Evolutionary conservation across 1,140 invertebrate species (phyloP), one percentile per base, ranked within the genome.

Genomic region (Sitobion miscanthi): DNA sequence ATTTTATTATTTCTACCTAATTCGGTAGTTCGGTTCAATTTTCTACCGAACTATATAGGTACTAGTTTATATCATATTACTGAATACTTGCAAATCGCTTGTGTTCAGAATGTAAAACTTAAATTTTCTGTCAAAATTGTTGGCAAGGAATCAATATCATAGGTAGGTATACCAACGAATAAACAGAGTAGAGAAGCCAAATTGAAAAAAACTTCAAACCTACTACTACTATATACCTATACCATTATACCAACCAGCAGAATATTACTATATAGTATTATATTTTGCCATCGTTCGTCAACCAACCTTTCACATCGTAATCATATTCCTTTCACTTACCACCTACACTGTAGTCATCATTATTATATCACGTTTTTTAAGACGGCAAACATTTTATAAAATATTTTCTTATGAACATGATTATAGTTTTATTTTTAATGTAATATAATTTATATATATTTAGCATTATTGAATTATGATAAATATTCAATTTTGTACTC

Each of bases 251-350:
- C 25, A 86, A 47, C 85, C 11, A 47, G 23, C 85, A 47, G 20
- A 89, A 89, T 89, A 38, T 54, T 87, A 54, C 21, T 89, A 9
- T 89, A 9, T 35, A 20, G 9, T 54, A 52, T 8, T 9, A 47
- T 54, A 30, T 89, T 54, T 89, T 54, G 35, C 35, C n/a, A 54
- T 38, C 49, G 17, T n/a, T 54, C 42, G 49, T 54, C 35, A 89
- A 54, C 49, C 23, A 35, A 89, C 87, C 49, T 89, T 89, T 89
- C 87, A 89, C 87, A 54, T n/a, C 35, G 20, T n/a, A 88, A 49
- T 89, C 49, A 54, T 54, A 54, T 11, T 89, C 87, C 87, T 89
- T 89, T 89, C 87, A 89, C 87, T 89, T 89, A 52, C 87, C 87
- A 89, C 87, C 87, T 38, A 89, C 87, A 54, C 47, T 35, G 23